A percentile compares a stretch with the other conserved stretches of the same genome.
These are phyloP conservation scores for Aphelenchoides avenae DNA, from an alignment of 1,140 invertebrate genomes.

Conservation along the genomic window DNA sequence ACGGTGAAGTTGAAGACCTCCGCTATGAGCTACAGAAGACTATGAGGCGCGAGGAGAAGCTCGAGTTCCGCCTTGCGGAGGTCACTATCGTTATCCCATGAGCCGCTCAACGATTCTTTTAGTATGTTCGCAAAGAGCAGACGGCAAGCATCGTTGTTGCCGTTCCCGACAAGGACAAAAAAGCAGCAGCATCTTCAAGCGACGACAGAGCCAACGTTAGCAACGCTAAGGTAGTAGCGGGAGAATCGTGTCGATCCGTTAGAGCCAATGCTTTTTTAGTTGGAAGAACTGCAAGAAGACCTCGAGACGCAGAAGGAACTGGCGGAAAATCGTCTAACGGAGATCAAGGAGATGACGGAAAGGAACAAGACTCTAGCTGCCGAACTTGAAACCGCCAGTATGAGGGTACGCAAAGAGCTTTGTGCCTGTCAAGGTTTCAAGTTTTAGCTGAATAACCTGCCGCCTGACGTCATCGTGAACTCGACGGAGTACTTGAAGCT, in stretches of 20 bases:
- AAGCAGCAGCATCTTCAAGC: conserved; percentile 5
- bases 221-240: conserved; percentile 27
- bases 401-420: conserved; percentile 17
- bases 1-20: conserved; percentile 38
- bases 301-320: conserved; percentile 37
- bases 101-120: conserved; percentile 4
- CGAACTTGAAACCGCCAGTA: conserved; percentile 33
- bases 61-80: conserved; percentile 35
- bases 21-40: conserved; percentile 38
- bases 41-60: conserved; percentile 31
- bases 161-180: too few species aligned
- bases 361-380: conserved; percentile 32
- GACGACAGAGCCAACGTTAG: conserved; percentile 30
- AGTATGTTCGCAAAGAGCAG: conserved; percentile 26
- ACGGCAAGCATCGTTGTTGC: conserved; percentile 14
- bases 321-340: conserved; percentile 33
- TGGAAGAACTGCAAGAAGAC: conserved; percentile 39
- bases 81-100: conserved; percentile 15
- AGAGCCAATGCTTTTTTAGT: too few species aligned
- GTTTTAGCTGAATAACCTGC: conserved; percentile 41
- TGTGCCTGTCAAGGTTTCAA: background rate
- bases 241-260: too few species aligned
- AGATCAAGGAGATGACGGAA: conserved; percentile 39
- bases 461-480: conserved; percentile 21
- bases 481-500: conserved; percentile 33